These are phyloP conservation scores for Microctenopoma steveboyesi DNA, from an alignment of 2,797 vertebrate species.

Conservation along the genomic window DNA sequence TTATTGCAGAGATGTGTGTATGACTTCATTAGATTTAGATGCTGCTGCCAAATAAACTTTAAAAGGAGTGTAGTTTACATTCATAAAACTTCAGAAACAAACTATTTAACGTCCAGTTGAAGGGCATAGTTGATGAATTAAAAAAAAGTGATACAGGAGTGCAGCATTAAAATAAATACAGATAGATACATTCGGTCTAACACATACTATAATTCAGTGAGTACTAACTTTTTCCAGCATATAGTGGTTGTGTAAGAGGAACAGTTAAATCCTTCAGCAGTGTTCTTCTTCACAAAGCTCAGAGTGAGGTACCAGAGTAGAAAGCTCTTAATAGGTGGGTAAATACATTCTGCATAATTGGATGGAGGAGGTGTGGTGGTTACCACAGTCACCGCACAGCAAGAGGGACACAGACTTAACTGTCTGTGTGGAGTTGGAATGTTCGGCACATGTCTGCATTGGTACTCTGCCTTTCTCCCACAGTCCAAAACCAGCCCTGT, in stretches of 20 bases:
- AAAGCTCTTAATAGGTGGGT: slow-evolving; percentile 42
- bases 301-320: slow-evolving; percentile 73
- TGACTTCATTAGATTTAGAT: background rate
- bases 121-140: background rate
- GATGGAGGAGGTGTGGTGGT: background rate
- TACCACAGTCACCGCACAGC: too few relatives aligned
- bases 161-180: slow-evolving; percentile 65
- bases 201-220: slow-evolving; percentile 29
- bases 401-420: too few relatives aligned
- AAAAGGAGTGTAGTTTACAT: slow-evolving; percentile 10
- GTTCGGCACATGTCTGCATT: too few relatives aligned
- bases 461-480: too few relatives aligned
- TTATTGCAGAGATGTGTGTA: background rate
- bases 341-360: slow-evolving; percentile 52
- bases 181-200: slow-evolving; percentile 29
- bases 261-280: slow-evolving; percentile 58
- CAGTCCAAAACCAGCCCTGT: too few relatives aligned
- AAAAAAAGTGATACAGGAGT: slow-evolving; percentile 10
- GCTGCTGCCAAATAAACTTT: background rate
- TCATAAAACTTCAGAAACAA: slow-evolving; percentile 2
- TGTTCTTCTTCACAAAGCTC: slow-evolving; percentile 66
- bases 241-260: slow-evolving; percentile 59
- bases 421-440: too few relatives aligned
- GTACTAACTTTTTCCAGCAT: slow-evolving; percentile 74
- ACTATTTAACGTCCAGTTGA: background rate